phyloP scores from a whole-genome alignment of 2,888 invertebrate species.

The Apotomis capreana region DNA sequence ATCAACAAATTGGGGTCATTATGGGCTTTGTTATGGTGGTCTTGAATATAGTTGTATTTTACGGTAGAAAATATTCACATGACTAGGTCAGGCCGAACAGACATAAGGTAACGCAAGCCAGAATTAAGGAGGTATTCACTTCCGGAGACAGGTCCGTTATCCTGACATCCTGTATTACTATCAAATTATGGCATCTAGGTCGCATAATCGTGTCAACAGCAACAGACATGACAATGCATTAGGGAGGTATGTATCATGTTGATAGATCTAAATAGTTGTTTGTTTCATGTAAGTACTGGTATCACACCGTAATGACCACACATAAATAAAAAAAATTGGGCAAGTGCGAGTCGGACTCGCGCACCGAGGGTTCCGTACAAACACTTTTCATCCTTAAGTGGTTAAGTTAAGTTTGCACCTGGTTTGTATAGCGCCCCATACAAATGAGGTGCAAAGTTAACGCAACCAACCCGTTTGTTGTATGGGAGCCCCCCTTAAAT shows the following conservation, averaged over 20 bases:
- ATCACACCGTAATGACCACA: neutral
- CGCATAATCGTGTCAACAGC: slow-evolving; percentile 21
- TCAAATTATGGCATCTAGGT: slow-evolving; percentile 32
- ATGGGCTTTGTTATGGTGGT: slow-evolving; percentile 8
- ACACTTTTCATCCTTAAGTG: too few relatives aligned
- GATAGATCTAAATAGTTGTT: neutral
- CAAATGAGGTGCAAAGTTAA: too few relatives aligned
- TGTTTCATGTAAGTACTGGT: neutral
- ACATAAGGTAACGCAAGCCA: neutral
- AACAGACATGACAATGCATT: slow-evolving; percentile 2
- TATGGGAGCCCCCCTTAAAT: too few relatives aligned
- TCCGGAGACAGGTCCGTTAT: slow-evolving; percentile 38
- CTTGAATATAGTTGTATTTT: slow-evolving; percentile 23
- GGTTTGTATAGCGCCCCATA: too few relatives aligned
- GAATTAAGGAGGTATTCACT: slow-evolving; percentile 17
- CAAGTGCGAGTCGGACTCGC: too few relatives aligned
- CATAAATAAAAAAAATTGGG: neutral
- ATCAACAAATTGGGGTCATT: slow-evolving; percentile 7
- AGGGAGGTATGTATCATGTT: neutral
- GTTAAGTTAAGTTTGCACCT: too few relatives aligned
- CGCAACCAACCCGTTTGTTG: too few relatives aligned
- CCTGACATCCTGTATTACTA: slow-evolving; percentile 29
- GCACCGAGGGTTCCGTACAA: too few relatives aligned
- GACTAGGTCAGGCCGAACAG: neutral
- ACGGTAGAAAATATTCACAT: neutral